These are phyloP conservation scores for Enteromius trimaculatus DNA, from an alignment of 2,797 vertebrate genomes.

Conservation along the genomic window DNA sequence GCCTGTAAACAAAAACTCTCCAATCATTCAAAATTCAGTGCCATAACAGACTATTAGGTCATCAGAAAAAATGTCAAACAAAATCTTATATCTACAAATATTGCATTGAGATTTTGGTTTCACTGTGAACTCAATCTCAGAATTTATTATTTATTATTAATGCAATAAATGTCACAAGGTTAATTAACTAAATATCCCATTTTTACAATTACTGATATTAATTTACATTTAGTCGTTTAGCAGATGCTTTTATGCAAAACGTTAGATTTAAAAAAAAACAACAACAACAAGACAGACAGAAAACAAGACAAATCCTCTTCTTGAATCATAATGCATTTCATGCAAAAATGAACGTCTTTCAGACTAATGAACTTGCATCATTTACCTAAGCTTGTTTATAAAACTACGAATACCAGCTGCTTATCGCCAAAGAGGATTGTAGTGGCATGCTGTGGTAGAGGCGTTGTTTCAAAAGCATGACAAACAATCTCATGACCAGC, in stretches of 20 bases:
- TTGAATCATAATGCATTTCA: background rate
- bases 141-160: background rate
- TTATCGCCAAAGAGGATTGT: constrained; percentile 34
- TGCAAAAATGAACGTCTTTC: background rate
- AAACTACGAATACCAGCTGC: background rate
- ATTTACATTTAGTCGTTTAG: too few relatives aligned
- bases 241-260: too few relatives aligned
- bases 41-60: background rate
- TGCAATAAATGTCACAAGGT: background rate
- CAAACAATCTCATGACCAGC: constrained; percentile 41
- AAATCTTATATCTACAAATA: background rate
- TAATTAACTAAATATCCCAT: background rate
- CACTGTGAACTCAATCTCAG: background rate
- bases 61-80: background rate
- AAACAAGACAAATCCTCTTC: too few relatives aligned
- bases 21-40: background rate
- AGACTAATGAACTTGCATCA: background rate
- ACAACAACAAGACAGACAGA: too few relatives aligned
- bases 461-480: background rate
- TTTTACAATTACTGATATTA: background rate
- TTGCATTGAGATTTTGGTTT: background rate
- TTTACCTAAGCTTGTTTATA: background rate
- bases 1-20: constrained; percentile 67
- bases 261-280: too few relatives aligned
- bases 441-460: background rate